Percentiles rank a stretch among this genome's conserved stretches.
Conservation (phyloP, 1,140 invertebrate species). For the Tetranychus cinnabarinus region DNA sequence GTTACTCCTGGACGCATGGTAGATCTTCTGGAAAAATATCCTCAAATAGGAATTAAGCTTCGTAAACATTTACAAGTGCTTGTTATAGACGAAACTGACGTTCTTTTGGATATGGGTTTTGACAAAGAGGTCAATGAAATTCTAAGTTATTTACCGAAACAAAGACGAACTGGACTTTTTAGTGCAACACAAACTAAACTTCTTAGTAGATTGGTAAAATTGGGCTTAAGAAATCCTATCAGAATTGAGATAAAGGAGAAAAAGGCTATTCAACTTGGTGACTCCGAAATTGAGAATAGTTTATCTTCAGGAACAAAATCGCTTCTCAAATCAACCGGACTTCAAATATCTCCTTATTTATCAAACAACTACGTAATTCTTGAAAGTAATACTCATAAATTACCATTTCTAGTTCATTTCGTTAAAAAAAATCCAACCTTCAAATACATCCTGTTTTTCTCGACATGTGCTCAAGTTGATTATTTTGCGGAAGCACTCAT, state of each 20-base stretch:
- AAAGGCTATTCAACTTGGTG: conserved; percentile 9
- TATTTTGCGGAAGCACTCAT: conserved; percentile 38
- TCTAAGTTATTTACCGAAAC: conserved; percentile 66
- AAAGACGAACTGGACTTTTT: conserved; percentile 82
- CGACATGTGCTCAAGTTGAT: conserved; percentile 85
- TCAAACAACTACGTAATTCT: conserved; percentile 8
- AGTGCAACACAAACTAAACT: conserved; percentile 96
- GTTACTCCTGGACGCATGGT: conserved; percentile 77
- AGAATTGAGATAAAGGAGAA: conserved; percentile 73
- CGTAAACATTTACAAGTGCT: conserved; percentile 45
- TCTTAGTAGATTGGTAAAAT: conserved; percentile 65
- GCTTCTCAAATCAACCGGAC: neutral
- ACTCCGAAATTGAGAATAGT: neutral
- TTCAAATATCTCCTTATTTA: conserved; percentile 9
- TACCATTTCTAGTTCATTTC: conserved; percentile 45
- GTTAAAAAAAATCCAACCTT: conserved; percentile 33
- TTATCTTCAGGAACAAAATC: neutral
- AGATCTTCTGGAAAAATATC: conserved; percentile 37
- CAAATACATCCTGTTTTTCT: conserved; percentile 82
- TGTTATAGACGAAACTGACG: conserved; percentile 89
- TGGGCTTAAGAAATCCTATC: conserved; percentile 82
- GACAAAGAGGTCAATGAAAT: conserved; percentile 60
- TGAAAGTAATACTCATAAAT: conserved; percentile 45
- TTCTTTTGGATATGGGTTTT: conserved; percentile 77
- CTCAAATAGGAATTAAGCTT: neutral